Evolutionary conservation across 2,113 vertebrate genomes (phyloP), one percentile per base, ranked within the genome.

Genomic region (Pluvianellus socialis): DNA sequence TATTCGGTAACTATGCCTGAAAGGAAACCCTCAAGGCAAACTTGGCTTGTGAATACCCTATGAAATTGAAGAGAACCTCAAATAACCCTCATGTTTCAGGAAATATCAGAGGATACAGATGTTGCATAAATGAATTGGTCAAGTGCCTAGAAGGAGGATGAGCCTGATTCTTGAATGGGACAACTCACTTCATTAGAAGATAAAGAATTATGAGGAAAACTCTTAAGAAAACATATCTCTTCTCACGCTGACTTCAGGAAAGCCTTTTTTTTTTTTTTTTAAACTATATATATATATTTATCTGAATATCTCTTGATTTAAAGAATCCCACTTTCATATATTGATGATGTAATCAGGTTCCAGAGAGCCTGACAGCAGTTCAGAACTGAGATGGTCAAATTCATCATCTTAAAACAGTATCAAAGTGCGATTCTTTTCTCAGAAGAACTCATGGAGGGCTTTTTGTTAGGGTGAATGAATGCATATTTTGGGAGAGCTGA

Each of bases 101-200:
- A 94, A 93, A 67, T 94, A 94, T 74, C 75, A 94, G 92, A 93
- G 79, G 85, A 96, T 83, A 90, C 82, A 96, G 81, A 92, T 88
- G 75, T 73, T 86, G 19, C 49, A 32, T 67, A 56, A 94, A 88
- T 83, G 17, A 93, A 80, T 83, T 93, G 32, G 45, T 76, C 0
- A 0, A 88, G 42, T 6, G 15, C 52, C 74, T 74, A 33, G 82
- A 92, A 93, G 58, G 59, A 94, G 42, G 45, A 82, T 47, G 59
- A 96, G 20, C 10, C 40, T 76, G 33, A 66, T 77, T 83, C 82
- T 95, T 76, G 66, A 93, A 76, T 53, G 38, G 44, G 24, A 90
- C 24, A 73, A 93, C 17, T 18, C 8, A 18, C 12, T 87, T 85
- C 13, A 79, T 66, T 50, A 75, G 45, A 74, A 74, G 17, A 81